Evolutionary conservation across 1,140 invertebrate species (phyloP).

Genomic region (Zaprionus davidi): DNA sequence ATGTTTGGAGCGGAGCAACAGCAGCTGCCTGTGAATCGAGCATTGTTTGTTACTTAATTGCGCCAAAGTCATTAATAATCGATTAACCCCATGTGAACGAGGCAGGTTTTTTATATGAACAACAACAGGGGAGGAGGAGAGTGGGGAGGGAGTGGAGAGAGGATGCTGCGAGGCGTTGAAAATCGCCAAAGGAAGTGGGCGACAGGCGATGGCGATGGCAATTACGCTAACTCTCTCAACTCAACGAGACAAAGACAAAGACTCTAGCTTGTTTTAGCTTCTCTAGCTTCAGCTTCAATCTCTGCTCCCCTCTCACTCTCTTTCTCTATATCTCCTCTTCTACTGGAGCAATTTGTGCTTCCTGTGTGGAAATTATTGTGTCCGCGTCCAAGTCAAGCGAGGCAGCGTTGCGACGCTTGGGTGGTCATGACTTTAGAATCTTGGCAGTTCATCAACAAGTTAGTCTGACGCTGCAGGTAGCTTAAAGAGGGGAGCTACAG

Average conservation of each 20-base stretch:
- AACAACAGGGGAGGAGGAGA: not conserved
- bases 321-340: too few species aligned
- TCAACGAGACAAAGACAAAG: not conserved
- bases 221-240: constrained; percentile 25
- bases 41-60: constrained; percentile 77
- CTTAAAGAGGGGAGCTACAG: not conserved
- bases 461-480: not conserved
- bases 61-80: constrained; percentile 81
- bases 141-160: not conserved
- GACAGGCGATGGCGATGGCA: constrained; percentile 16
- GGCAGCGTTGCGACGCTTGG: constrained; percentile 2
- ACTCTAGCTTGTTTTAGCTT: not conserved
- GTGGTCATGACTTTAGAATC: constrained; percentile 17
- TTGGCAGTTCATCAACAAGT: constrained; percentile 22
- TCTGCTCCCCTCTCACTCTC: not conserved
- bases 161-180: constrained; percentile 36
- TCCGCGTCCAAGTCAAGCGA: not conserved
- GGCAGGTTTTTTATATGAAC: constrained; percentile 27
- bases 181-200: constrained; percentile 29
- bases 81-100: constrained; percentile 63
- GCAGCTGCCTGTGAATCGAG: constrained; percentile 51
- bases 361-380: constrained; percentile 23
- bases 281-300: constrained; percentile 5
- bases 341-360: constrained; percentile 24
- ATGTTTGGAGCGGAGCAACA: constrained; percentile 48